Base-by-base conservation (phyloP, 2,797 vertebrate species). In the Cephalopachus bancanus region DNA sequence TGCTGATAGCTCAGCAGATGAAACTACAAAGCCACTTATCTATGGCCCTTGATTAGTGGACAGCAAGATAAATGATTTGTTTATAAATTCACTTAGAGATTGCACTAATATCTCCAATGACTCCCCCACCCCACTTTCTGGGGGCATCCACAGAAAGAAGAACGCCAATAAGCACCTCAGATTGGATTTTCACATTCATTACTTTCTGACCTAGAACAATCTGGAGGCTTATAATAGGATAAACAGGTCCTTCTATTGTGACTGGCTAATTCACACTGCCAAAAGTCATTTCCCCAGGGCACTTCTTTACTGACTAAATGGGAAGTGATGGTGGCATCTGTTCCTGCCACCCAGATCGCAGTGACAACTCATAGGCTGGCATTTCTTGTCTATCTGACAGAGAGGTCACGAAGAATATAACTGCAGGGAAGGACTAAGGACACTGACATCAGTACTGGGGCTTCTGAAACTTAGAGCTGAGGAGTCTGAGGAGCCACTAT, bases 21-120 rank as follows among this genome's bases (percentile, higher is more conserved):
- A 85, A 75, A 93, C 71, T 87, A 69, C 44, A 92, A 92, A 96
- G 65, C 85, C 92, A 74, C 93, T 95, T 96, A 93, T 94, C 84
- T 92, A 57, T 67, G 72, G 76, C 53, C 83, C 14, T 53, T 92
- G 62, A 78, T 93, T 92, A 97, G 71, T 95, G 67, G 84, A 85
- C 79, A 89, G 60, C 28, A 85, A 95, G 76, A 96, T 81, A 94
- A 93, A 96, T 93, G 55, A 94, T 92, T 89, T 95, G 65, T 96
- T 96, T 98, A 94, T 86, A 88, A 96, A 83, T 92, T 96, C 76
- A 92, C 78, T 96, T 93, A 88, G 71, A 79, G 19, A 94, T 51
- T 88, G 30, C 30, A 57, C 69, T 89, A 89, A 22, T 60, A 64
- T 86, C 53, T 90, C 22, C 91, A 83, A 72, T 17, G 51, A 26